Conservation (phyloP, 2,113 vertebrate genomes). For the Tupaia chinensis region DNA sequence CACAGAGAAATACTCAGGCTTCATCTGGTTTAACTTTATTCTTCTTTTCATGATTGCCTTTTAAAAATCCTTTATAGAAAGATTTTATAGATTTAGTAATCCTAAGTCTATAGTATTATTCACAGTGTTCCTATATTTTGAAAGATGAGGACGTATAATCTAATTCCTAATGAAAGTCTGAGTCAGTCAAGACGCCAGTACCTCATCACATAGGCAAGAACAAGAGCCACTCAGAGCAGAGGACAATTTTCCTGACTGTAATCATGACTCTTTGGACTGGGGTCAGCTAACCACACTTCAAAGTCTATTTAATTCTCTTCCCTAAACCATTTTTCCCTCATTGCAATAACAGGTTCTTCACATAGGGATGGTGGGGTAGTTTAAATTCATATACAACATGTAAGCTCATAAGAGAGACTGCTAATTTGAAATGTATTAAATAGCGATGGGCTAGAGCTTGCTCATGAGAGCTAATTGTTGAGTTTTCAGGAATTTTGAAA, state of each 20-base stretch:
- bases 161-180: conserved; percentile 1
- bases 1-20: conserved; percentile 2
- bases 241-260: neutral
- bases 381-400: neutral
- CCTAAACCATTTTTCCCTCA: neutral
- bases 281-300: neutral
- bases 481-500: conserved; percentile 29
- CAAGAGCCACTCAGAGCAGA: neutral
- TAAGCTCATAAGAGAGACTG: neutral
- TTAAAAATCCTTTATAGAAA: neutral
- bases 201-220: neutral
- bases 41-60: neutral
- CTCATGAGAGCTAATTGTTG: neutral
- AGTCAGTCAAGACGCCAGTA: neutral
- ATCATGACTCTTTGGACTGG: neutral
- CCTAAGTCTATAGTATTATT: neutral
- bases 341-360: neutral
- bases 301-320: neutral
- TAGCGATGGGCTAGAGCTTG: neutral
- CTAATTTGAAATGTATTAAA: neutral
- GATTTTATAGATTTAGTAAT: neutral
- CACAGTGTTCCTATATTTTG: neutral
- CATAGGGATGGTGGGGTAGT: neutral
- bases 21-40: conserved; percentile 41
- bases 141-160: neutral